Conservation (phyloP, 2,113 vertebrate genomes). For the Ophthalmolycus amberensis region DNA sequence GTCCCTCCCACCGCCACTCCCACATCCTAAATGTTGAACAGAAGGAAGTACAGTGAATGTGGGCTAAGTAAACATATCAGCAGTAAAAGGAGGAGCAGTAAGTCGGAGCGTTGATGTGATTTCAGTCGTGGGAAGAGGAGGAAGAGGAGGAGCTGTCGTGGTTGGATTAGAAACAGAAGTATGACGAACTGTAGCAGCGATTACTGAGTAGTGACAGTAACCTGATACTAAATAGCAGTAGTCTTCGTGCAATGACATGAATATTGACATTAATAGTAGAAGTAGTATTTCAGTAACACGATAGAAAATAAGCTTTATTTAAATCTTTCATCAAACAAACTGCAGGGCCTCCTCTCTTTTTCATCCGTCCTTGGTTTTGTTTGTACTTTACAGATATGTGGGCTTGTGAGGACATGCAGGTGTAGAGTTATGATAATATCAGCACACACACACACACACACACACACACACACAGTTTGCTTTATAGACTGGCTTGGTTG, state of each 20-base stretch:
- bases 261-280: no score
- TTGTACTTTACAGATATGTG: background rate
- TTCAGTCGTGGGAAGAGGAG: background rate
- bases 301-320: background rate
- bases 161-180: background rate
- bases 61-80: background rate
- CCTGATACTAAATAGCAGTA: no score
- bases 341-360: background rate
- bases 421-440: constrained; percentile 17
- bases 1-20: no score
- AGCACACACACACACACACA: background rate
- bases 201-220: background rate
- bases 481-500: constrained; percentile 19
- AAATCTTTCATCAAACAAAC: background rate
- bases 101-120: background rate
- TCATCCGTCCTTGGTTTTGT: no score
- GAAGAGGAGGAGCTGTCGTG: no score
- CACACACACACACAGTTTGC: constrained; percentile 1
- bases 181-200: background rate
- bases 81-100: background rate
- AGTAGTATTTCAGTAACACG: background rate
- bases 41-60: background rate
- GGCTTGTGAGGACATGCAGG: constrained; percentile 26
- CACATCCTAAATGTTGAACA: background rate
- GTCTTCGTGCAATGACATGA: no score